phyloP scores from a whole-genome alignment of 2,113 vertebrate genomes.

The Mesoclemmys tuberculata region DNA sequence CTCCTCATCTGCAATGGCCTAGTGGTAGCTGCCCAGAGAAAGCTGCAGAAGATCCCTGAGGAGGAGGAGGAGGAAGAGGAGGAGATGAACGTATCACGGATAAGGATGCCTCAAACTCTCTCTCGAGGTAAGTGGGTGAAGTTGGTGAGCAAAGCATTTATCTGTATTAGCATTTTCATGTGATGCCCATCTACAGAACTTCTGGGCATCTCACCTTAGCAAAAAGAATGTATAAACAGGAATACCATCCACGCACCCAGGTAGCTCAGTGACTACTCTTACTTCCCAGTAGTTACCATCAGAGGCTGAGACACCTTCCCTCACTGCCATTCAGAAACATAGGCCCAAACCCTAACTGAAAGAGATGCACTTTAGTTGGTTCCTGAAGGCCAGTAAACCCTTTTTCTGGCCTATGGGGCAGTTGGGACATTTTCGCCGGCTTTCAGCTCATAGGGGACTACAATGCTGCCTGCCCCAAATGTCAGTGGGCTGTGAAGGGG shows the following conservation, averaged over 20 bases:
- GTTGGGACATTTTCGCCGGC: not conserved
- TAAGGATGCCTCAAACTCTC: not conserved
- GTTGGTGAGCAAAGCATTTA: not conserved
- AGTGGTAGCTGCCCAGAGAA: not conserved
- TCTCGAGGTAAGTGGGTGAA: not conserved
- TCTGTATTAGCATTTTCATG: not conserved
- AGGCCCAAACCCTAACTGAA: not conserved
- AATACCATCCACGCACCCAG: not conserved
- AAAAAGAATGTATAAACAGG: not conserved
- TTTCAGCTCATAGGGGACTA: not conserved
- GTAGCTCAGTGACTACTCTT: no score
- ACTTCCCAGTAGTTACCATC: not conserved
- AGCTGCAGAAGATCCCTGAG: not conserved
- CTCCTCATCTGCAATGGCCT: not conserved
- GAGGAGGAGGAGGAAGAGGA: not conserved
- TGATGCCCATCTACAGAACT: not conserved
- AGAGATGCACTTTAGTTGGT: not conserved
- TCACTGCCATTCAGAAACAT: not conserved
- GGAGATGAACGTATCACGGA: not conserved
- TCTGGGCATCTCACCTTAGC: not conserved
- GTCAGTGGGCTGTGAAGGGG: not conserved
- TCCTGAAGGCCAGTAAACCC: not conserved
- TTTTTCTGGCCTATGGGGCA: not conserved
- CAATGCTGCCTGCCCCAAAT: not conserved
- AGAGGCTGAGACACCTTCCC: fast-evolving